Percentiles rank a stretch among this genome's conserved stretches.
Evolutionary conservation across 2,888 invertebrate species (phyloP).

Genomic region (Mystacides longicornis): DNA sequence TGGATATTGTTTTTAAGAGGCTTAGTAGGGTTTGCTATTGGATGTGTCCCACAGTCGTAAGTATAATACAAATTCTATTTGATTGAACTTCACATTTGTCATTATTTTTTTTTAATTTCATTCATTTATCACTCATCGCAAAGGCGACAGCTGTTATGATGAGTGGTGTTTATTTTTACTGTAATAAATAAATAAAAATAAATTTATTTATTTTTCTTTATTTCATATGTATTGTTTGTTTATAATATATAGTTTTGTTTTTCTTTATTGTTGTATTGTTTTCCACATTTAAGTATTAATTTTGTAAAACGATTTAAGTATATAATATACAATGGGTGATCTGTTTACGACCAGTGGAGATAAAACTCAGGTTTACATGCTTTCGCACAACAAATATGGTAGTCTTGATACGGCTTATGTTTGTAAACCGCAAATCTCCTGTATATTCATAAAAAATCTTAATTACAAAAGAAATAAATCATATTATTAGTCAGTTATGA

Average conservation of each 20-base stretch:
- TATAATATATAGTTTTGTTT: background rate
- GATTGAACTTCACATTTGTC: constrained; percentile 2
- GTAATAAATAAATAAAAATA: background rate
- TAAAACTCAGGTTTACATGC: too few species aligned
- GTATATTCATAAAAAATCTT: too few species aligned
- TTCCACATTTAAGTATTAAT: too few species aligned
- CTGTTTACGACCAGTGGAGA: too few species aligned
- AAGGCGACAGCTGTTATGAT: background rate
- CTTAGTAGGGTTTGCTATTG: constrained; percentile 91
- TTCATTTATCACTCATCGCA: background rate
- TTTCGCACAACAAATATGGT: too few species aligned
- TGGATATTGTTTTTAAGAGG: constrained; percentile 88
- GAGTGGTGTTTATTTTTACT: background rate
- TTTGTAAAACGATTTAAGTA: too few species aligned
- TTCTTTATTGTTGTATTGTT: too few species aligned
- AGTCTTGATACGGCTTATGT: too few species aligned
- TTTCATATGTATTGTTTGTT: background rate
- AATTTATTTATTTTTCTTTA: background rate
- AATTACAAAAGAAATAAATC: too few species aligned
- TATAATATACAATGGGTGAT: too few species aligned
- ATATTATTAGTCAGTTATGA: too few species aligned
- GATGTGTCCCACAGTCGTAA: constrained; percentile 96
- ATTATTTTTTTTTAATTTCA: background rate
- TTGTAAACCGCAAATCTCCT: too few species aligned
- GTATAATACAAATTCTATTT: constrained; percentile 35